Evolutionary conservation across 2,797 vertebrate species (phyloP).

Genomic region (Leptodactylus fallax): DNA sequence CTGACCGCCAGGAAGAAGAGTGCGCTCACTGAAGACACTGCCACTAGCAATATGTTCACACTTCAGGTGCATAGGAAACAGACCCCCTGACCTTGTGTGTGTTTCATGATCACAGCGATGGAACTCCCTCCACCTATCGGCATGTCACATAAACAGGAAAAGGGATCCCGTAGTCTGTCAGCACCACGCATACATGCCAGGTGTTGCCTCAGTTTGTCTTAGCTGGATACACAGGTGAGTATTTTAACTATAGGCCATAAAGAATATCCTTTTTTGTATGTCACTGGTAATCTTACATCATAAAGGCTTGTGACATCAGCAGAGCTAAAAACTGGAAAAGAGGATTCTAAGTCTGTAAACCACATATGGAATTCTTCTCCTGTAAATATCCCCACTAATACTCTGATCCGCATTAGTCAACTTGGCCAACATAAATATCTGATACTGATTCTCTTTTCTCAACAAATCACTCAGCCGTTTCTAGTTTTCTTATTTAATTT

Average conservation of each 20-base stretch:
- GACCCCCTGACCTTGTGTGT: too few species aligned
- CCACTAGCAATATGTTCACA: background rate
- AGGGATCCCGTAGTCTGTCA: constrained; percentile 6
- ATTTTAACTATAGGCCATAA: background rate
- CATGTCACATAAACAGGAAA: constrained; percentile 42
- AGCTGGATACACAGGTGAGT: background rate
- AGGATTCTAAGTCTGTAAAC: background rate
- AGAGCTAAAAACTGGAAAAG: background rate
- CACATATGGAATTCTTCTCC: constrained; percentile 2
- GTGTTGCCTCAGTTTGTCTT: constrained; percentile 1
- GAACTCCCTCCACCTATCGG: constrained; percentile 1
- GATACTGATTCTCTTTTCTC: background rate
- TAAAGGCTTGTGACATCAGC: background rate
- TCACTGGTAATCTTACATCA: background rate
- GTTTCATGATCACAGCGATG: background rate
- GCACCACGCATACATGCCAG: background rate
- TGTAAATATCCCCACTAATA: background rate
- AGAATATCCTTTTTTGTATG: constrained; percentile 8
- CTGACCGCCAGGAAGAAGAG: background rate
- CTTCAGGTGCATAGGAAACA: background rate
- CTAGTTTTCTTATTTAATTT: background rate
- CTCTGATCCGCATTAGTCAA: background rate
- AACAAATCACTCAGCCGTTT: background rate
- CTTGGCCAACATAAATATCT: background rate
- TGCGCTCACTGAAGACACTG: background rate